Percentiles rank a stretch among this genome's conserved stretches.
Evolutionary conservation across 1,140 invertebrate species (phyloP).

Genomic region (Heterodera carotae): DNA sequence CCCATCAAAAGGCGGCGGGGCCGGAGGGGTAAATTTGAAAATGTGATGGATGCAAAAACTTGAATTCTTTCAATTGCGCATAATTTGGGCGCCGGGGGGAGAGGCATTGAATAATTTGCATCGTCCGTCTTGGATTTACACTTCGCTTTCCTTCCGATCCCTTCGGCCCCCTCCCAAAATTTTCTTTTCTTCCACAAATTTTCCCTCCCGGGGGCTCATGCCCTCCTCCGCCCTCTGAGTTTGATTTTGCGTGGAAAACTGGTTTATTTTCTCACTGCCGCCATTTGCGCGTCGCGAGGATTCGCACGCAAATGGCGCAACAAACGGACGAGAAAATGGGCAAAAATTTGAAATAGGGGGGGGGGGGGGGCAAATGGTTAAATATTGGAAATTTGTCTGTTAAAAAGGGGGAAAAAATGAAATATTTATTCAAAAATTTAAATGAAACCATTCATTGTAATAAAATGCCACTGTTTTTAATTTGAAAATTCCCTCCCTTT

Average conservation of each 20-base stretch:
- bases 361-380: background rate
- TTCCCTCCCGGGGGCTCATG: background rate
- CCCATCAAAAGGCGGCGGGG: background rate
- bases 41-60: background rate
- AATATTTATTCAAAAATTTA: constrained; percentile 5
- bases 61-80: background rate
- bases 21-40: background rate
- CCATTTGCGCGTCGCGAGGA: background rate
- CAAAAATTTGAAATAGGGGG: background rate
- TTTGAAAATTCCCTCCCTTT: too few species aligned
- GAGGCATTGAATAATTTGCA: background rate
- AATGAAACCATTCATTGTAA: background rate
- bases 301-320: background rate
- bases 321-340: constrained; percentile 9
- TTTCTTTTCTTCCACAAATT: background rate
- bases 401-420: background rate
- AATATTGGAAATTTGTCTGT: background rate
- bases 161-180: background rate
- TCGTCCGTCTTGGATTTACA: background rate
- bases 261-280: background rate
- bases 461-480: too few species aligned
- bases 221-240: background rate
- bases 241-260: constrained; percentile 11
- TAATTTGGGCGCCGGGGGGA: background rate
- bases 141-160: background rate